Conservation (phyloP, 2,888 invertebrate genomes). For the Pardosa pseudoannulata region DNA sequence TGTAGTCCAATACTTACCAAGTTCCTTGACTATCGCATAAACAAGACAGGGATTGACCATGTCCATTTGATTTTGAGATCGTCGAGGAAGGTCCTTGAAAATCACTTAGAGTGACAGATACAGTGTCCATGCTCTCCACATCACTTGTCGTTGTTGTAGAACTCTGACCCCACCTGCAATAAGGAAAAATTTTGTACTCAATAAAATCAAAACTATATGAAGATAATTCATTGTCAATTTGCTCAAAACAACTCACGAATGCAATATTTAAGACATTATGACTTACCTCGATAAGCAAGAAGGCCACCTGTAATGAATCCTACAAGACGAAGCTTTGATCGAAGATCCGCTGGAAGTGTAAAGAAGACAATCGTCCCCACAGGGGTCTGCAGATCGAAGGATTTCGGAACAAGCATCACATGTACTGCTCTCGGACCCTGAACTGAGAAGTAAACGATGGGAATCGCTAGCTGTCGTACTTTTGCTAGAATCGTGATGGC, state of each 20-base stretch:
- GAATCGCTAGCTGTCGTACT: conserved; percentile 33
- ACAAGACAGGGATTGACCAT: conserved; percentile 61
- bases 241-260: too few relatives aligned
- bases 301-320: conserved; percentile 71
- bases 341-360: conserved; percentile 36
- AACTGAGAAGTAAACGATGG: conserved; percentile 73
- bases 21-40: conserved; percentile 70
- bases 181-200: not conserved
- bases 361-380: conserved; percentile 20
- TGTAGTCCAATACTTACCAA: too few relatives aligned
- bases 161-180: conserved; percentile 62
- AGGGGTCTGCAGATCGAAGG: conserved; percentile 47
- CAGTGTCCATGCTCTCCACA: conserved; percentile 67
- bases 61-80: conserved; percentile 51
- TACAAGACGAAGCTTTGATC: conserved; percentile 54
- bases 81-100: conserved; percentile 55
- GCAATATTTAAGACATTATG: too few relatives aligned
- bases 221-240: too few relatives aligned
- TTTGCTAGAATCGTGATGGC: conserved; percentile 50
- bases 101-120: conserved; percentile 66
- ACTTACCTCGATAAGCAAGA: conserved; percentile 60
- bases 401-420: conserved; percentile 74
- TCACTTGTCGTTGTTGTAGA: conserved; percentile 63
- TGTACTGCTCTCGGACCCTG: conserved; percentile 73
- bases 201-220: too few relatives aligned